Conservation (phyloP, 2,797 vertebrate species). For the Heteromormyrus szaboi region DNA sequence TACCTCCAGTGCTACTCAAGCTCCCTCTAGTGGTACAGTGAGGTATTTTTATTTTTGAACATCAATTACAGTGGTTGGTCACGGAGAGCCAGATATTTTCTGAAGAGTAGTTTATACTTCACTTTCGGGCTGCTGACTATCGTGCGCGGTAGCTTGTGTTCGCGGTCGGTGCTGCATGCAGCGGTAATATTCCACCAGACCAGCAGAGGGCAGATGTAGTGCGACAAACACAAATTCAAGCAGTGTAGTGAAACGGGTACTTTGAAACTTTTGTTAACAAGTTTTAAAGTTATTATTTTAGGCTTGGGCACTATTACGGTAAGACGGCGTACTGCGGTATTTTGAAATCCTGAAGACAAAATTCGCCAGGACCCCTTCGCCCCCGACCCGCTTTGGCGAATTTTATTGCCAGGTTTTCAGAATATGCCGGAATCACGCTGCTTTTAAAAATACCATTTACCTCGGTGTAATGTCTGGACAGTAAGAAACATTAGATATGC, state of each 20-base stretch:
- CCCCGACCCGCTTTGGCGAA: background rate
- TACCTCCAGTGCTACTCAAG: background rate
- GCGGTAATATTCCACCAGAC: background rate
- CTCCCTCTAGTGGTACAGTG: background rate
- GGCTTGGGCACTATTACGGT: background rate
- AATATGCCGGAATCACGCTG: background rate
- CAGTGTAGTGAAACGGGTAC: background rate
- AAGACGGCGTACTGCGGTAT: too few relatives aligned
- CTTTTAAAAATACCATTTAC: background rate
- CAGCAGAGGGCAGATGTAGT: background rate
- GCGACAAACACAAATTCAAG: background rate
- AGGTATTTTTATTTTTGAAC: background rate
- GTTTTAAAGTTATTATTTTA: background rate
- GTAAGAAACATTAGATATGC: background rate
- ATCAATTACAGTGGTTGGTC: background rate
- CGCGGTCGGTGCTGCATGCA: background rate
- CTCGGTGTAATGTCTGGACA: background rate
- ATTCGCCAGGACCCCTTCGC: background rate
- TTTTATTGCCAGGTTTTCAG: background rate
- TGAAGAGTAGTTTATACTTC: background rate
- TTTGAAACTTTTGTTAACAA: too few relatives aligned
- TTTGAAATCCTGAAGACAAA: background rate
- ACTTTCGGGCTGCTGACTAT: background rate
- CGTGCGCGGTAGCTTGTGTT: background rate
- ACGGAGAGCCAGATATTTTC: background rate